Conservation (phyloP, 2,888 invertebrate species). For the Parthenolecanium corni region DNA sequence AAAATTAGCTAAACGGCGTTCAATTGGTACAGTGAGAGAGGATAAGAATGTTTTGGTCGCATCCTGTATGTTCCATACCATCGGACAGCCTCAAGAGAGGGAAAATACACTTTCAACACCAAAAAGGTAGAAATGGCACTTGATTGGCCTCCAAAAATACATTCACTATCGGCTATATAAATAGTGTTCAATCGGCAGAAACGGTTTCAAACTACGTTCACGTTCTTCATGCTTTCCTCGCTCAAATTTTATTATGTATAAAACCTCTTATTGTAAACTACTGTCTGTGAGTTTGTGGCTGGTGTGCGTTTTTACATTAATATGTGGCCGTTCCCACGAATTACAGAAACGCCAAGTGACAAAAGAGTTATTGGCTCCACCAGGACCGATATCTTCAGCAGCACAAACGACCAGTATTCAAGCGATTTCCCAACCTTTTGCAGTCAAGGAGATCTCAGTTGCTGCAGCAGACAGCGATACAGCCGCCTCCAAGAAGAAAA, state of each 20-base stretch:
- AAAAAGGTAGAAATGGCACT: no score
- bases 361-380: slow-evolving; percentile 41
- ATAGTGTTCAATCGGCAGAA: no score
- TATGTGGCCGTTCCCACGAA: neutral
- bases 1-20: no score
- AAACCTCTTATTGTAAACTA: slow-evolving; percentile 20
- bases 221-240: no score
- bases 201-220: no score
- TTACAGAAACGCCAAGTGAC: neutral
- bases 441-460: neutral
- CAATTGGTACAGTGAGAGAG: no score
- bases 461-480: slow-evolving; percentile 29
- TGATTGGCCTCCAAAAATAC: no score
- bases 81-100: no score
- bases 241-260: slow-evolving; percentile 9
- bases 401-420: neutral
- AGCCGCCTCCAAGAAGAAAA: slow-evolving; percentile 40
- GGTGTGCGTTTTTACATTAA: slow-evolving; percentile 2
- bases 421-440: neutral
- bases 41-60: no score
- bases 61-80: no score
- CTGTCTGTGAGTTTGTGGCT: slow-evolving; percentile 9
- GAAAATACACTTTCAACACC: no score
- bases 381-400: slow-evolving; percentile 1
- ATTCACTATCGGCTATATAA: no score